phyloP scores from a whole-genome alignment of 2,888 invertebrate genomes.

The Nemapogon koenigi region DNA sequence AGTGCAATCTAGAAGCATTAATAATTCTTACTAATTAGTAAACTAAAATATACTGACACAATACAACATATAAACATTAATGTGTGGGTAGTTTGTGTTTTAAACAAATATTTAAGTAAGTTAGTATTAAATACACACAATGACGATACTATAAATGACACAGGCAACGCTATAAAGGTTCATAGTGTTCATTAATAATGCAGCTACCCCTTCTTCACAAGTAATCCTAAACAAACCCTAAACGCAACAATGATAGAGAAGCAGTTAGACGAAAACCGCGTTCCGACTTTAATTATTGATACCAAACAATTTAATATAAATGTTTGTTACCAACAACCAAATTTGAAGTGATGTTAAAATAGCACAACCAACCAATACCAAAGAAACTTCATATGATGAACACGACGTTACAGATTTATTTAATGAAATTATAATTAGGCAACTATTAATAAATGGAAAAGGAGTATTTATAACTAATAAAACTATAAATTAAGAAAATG shows the following conservation, averaged over 20 bases:
- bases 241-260: slow-evolving; percentile 8
- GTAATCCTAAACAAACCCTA: slow-evolving; percentile 12
- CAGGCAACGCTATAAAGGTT: too few relatives aligned
- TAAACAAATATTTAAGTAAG: background rate
- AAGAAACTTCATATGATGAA: slow-evolving; percentile 48
- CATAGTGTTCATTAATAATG: too few relatives aligned
- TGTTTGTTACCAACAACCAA: slow-evolving; percentile 3
- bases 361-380: slow-evolving; percentile 56
- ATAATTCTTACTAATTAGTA: too few relatives aligned
- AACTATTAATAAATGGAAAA: slow-evolving; percentile 36
- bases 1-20: too few relatives aligned
- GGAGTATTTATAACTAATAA: slow-evolving; percentile 26
- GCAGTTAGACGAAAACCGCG: slow-evolving; percentile 17
- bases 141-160: background rate
- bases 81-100: too few relatives aligned
- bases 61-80: too few relatives aligned
- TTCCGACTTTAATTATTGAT: slow-evolving; percentile 17
- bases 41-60: too few relatives aligned
- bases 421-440: slow-evolving; percentile 40
- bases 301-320: background rate
- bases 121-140: background rate
- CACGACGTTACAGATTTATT: slow-evolving; percentile 54
- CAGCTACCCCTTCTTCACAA: slow-evolving; percentile 44
- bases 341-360: slow-evolving; percentile 22
- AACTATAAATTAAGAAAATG: slow-evolving; percentile 3